These are phyloP conservation scores for Podilymbus podiceps DNA, from an alignment of 2,113 vertebrate species.

Conservation along the genomic window DNA sequence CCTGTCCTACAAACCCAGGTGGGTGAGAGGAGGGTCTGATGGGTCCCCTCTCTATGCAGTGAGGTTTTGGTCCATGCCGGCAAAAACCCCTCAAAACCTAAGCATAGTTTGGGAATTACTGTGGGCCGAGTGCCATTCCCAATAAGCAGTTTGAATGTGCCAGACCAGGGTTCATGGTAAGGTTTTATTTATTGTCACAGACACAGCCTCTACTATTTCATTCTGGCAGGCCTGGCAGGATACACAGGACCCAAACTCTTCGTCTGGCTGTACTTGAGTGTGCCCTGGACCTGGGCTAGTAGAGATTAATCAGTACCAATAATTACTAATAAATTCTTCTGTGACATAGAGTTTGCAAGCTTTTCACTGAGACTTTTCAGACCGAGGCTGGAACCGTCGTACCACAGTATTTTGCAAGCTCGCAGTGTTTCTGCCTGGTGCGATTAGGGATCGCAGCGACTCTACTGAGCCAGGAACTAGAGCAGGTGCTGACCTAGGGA, in stretches of 20 bases:
- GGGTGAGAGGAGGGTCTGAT: fast-evolving
- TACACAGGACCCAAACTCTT: neutral
- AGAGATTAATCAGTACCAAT: neutral
- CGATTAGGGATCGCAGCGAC: neutral
- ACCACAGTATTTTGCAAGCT: neutral
- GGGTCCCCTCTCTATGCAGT: fast-evolving
- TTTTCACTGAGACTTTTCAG: neutral
- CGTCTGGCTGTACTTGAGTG: fast-evolving
- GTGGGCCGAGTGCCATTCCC: fast-evolving
- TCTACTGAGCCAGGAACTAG: fast-evolving
- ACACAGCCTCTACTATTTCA: neutral
- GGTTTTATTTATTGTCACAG: neutral
- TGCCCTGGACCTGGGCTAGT: neutral
- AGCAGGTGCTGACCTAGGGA: fast-evolving
- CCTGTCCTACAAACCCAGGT: neutral
- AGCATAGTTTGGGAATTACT: neutral
- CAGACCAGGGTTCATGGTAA: neutral
- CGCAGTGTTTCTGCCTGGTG: neutral
- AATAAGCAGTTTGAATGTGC: neutral
- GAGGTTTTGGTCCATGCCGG: neutral
- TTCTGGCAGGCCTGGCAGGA: too few relatives aligned
- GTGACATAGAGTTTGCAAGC: neutral
- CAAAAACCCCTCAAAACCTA: neutral
- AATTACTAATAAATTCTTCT: neutral
- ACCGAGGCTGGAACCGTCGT: neutral